Base-by-base conservation (phyloP, 92 coral and sea anemone species). In the Anthopleura xanthogrammica region DNA sequence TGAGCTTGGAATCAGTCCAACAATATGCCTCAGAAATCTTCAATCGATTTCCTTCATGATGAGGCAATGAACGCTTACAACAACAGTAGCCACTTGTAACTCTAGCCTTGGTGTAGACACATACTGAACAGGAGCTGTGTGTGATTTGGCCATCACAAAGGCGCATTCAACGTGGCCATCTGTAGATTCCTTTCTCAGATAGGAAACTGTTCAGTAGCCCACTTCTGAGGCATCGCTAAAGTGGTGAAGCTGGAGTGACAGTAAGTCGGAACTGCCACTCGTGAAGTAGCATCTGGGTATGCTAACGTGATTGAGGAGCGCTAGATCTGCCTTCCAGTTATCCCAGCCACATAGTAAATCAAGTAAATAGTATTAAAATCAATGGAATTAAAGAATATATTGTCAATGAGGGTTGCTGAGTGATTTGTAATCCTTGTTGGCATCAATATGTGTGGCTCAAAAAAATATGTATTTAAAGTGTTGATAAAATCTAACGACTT, bases 221-320 rank as follows among this genome's bases (percentile, higher is more conserved):
- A 36, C 52, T 71, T 86, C 93, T 2, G 93, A 87, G 22, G 90
- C 93, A 87, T 84, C 88, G 52, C 83, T 68, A 79, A 90, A 90
- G 65, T 86, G 90, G 75, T 90, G 90, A 68, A 90, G 83, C 84
- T 89, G 89, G 43, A 85, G 81, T 20, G 71, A 58, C 56, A 77
- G 84, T 52, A 39, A 56, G 29, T 20, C 1, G 41, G 79, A 56
- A 22, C 86, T 83, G 76, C 91, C 91, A 16, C 83, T 71, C 7
- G 14, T 7, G 58, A 54, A 54, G 16, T 54, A 54, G 16, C 58
- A 54, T 80, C 85, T 75, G 83, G 94, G 91, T 19, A 85, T 77
- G 43, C 60, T 82, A 13, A 83, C 83, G 1, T 87, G 82, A 43
- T 70, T 85, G 16, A 90, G 87, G 14, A 87, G 85, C 19, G 78